Evolutionary conservation across 1,140 invertebrate species (phyloP).

Genomic region (Holotrichia oblita): DNA sequence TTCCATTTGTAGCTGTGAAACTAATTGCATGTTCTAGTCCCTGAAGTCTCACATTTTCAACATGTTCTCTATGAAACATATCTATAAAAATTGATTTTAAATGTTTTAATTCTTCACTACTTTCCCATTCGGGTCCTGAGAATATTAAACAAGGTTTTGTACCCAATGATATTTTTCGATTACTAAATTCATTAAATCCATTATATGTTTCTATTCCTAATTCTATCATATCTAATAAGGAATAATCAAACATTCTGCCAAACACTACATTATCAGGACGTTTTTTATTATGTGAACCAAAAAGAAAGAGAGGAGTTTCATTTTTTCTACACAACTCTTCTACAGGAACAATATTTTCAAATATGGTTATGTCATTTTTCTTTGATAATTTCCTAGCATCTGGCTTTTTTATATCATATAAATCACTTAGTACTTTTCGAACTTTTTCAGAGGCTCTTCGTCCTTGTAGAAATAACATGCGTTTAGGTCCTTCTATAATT

Average conservation of each 20-base stretch:
- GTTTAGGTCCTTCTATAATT: conserved; percentile 88
- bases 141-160: conserved; percentile 94
- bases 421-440: conserved; percentile 84
- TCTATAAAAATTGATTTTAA: conserved; percentile 92
- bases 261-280: conserved; percentile 92
- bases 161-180: conserved; percentile 65
- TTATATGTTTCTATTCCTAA: conserved; percentile 83
- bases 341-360: conserved; percentile 83
- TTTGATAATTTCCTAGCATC: conserved; percentile 78
- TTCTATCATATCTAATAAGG: conserved; percentile 96
- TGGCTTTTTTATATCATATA: conserved; percentile 89
- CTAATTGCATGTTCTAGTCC: conserved; percentile 93
- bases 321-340: conserved; percentile 89
- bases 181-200: conserved; percentile 63
- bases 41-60: conserved; percentile 83
- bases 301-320: conserved; percentile 89
- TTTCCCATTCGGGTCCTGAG: conserved; percentile 91
- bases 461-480: conserved; percentile 86
- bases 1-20: conserved; percentile 82
- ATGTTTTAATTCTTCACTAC: conserved; percentile 79
- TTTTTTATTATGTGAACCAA: conserved; percentile 94
- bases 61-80: conserved; percentile 90
- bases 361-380: conserved; percentile 87
- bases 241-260: conserved; percentile 89
- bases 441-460: conserved; percentile 82